Evolutionary conservation across 1,140 invertebrate species (phyloP).

Genomic region (Drosophila arawakana): DNA sequence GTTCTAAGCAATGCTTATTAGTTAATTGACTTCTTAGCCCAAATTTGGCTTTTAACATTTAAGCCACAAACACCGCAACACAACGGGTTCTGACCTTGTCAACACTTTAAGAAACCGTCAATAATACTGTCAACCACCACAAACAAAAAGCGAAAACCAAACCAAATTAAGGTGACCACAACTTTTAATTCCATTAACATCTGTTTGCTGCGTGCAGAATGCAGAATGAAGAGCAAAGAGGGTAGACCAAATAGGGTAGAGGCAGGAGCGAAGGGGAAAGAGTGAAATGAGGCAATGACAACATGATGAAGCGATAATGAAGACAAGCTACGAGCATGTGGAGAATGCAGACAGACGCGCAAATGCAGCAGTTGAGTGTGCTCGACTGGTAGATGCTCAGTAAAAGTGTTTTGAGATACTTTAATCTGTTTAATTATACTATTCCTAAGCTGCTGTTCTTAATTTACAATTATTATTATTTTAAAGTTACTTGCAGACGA

Average conservation of each 20-base stretch:
- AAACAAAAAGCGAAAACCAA: constrained; percentile 1
- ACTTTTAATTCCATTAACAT: constrained; percentile 57
- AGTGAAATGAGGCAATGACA: not conserved
- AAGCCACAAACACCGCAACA: not conserved
- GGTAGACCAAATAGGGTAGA: too few species aligned
- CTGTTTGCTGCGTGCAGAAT: constrained; percentile 43
- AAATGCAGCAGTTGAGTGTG: constrained; percentile 3
- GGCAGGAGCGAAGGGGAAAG: too few species aligned
- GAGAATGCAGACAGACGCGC: constrained; percentile 22
- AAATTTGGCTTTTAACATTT: constrained; percentile 42
- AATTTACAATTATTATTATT: too few species aligned
- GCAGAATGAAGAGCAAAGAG: constrained; percentile 29
- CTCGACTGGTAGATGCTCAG: not conserved
- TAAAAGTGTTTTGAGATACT: not conserved
- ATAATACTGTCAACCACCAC: constrained; percentile 69
- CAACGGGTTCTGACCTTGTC: constrained; percentile 67
- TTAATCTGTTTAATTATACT: too few species aligned
- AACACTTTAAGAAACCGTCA: constrained; percentile 39
- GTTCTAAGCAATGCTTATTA: constrained; percentile 53
- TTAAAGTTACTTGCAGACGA: too few species aligned
- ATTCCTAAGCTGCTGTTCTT: too few species aligned
- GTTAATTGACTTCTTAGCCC: constrained; percentile 52
- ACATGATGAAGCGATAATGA: constrained; percentile 35
- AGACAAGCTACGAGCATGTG: constrained; percentile 27
- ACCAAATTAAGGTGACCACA: constrained; percentile 30